Evolutionary conservation across 2,888 invertebrate species (phyloP), one percentile per base, ranked within the genome.

Genomic region (Tenthredo livida): DNA sequence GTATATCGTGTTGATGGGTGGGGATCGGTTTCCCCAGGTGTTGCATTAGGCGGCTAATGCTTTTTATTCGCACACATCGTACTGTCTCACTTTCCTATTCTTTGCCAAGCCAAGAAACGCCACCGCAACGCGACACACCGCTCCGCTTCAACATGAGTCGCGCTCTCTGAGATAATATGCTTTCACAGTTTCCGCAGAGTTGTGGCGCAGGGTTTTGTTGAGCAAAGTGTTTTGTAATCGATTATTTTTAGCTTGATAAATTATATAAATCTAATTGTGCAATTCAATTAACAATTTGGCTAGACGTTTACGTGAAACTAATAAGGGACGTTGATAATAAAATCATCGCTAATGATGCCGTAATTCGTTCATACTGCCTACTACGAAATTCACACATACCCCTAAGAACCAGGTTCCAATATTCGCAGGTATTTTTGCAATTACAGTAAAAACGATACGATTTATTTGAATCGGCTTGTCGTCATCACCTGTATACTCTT

Each of bases 51-150:
- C 37, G 40, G 33, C 37, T 61, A 47, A 47, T 85, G 84, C 85
- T 89, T 90, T 89, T 89, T 89, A 84, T 84, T 84, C 58, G 73
- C 65, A 77, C 84, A 85, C 85, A 75, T 77, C 83, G 21, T 29
- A 70, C 33, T 58, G 54, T 67, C 37, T 78, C 67, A 82, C 85
- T 85, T 85, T 85, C 85, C 85, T 70, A 85, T 85, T 80, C 17
- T 85, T 83, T 84, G 78, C 75, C 25, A 70, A 83, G 65, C 67
- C 70, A 83, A 83, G 65, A 83, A 67, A 70, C 47, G 43, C 29
- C 67, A 67, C 67, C 83, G 83, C 83, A 70, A 47, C 47, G 21
- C 67, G 70, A 83, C 67, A 67, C 65, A 83, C 83, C 67, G 83
- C 17, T 43, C 83, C 47, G 70, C 17, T 65, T 80, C 7, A 61